Evolutionary conservation across 2,797 vertebrate genomes (phyloP), one percentile per base, ranked within the genome.

Genomic region (Chloroceryle inda): DNA sequence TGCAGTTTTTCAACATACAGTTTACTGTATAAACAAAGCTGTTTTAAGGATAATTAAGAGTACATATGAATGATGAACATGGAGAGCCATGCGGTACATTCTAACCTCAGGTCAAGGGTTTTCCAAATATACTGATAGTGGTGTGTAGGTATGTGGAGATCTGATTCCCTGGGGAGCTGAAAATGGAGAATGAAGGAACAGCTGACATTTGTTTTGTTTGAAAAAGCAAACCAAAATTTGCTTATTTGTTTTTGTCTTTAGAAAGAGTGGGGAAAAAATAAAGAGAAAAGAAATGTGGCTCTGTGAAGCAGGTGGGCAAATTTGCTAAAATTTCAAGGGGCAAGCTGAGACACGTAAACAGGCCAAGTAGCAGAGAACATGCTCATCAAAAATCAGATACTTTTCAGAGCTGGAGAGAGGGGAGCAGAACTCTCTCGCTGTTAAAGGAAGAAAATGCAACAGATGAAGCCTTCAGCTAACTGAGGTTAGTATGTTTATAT

Each of bases 51-150:
- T 42, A 89, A 64, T 44, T 92, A 75, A 66, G 81, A 45, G 44
- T 59, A 92, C 85, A 94, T 82, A 75, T 24, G 64, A 77, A 66
- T 78, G 33, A 35, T 66, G 67, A 85, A 40, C 18, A 1, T 5
- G 37, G 42, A 47, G 35, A 80, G 22, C 35, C 12, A 10, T 42
- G 64, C 1, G 0, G n/a, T 62, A 15, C 37, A 20, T 87, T 94
- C 75, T 88, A 85, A 94, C 71, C 80, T 61, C 58, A 86, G 92
- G 83, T 96, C 83, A 93, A 77, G 66, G 38, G 83, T 91, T 95
- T 92, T 94, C 91, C 88, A 92, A 89, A 96, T 81, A 90, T 12
- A 18, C 55, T 66, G 56, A 13, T 45, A 67, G n/a, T 81, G 66
- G 24, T 2, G 10, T 71, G 92, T 21, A 49, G 83, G 62, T 91